These are phyloP conservation scores for Asbolus verrucosus DNA, from an alignment of 1,140 invertebrate species.

Conservation along the genomic window DNA sequence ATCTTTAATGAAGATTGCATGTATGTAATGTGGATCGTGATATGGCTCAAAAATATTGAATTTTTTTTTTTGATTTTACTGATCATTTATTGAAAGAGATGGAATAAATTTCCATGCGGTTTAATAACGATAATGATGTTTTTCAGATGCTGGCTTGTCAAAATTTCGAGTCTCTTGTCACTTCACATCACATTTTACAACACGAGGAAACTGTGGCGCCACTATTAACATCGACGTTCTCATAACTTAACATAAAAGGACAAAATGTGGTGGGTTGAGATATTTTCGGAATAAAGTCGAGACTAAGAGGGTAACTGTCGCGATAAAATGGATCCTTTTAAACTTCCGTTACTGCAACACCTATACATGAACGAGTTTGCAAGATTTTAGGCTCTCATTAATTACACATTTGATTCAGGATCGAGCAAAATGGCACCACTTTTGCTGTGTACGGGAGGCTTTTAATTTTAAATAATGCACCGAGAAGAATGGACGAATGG, in stretches of 20 bases:
- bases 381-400: slow-evolving; percentile 28
- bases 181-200: background rate
- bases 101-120: background rate
- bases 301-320: slow-evolving; percentile 13
- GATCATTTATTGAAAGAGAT: no score
- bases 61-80: no score
- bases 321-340: slow-evolving; percentile 19
- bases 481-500: no score
- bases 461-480: background rate
- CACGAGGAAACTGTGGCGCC: background rate
- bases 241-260: background rate
- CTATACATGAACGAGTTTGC: no score
- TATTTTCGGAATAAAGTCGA: slow-evolving; percentile 12
- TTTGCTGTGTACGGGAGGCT: background rate
- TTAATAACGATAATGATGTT: background rate
- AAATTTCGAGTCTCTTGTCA: no score
- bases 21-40: no score
- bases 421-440: background rate
- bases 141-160: no score
- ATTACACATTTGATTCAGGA: slow-evolving; percentile 7
- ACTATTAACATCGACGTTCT: slow-evolving; percentile 1
- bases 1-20: no score
- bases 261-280: background rate
- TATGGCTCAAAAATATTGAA: no score
- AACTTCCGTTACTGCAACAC: slow-evolving; percentile 18